Evolutionary conservation across 2,113 vertebrate species (phyloP), one percentile per base, ranked within the genome.

Genomic region (Prochilodus magdalenae): DNA sequence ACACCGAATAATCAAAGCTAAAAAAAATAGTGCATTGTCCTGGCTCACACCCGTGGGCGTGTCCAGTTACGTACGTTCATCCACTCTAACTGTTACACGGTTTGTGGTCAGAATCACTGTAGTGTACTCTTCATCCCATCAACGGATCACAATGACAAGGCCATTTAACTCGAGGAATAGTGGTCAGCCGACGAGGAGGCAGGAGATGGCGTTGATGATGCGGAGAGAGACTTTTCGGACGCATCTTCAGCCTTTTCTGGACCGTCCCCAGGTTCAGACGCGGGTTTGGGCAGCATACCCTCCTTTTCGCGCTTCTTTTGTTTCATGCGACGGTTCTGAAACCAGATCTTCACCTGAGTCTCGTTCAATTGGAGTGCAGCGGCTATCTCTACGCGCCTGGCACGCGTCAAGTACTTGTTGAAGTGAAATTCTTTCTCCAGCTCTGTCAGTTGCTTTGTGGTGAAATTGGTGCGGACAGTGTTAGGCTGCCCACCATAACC

Each of bases 311-410:
- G 91, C 85, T 99, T 99, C 94, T 99, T 99, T 80, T 99, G 98
- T 90, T 99, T 99, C 98, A 99, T 99, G 59, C 98, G 93, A 27
- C 98, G 95, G 86, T 99, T 99, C 93, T 99, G 98, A 91, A 99
- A 99, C 98, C 98, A 99, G 53, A 99, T 99, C 89, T 99, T 99
- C 86, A 99, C 98, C 90, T 99, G 98, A 86, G 98, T 99, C 93
- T 99, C 98, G 75, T 99, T 99, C 73, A 99, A 94, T 83, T 98
- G 97, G 57, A 99, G 92, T 1, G 97, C 96, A 1, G 98, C 98
- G 0, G 98, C 98, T 24, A 99, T 99, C 88, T 99, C 98, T 33
- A 99, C 97, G 22, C 98, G 90, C 77, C 98, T 94, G 13, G 98
- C 98, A 0, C 98, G 91, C 0, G 98, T 99, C 90, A 99, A 89